Percentiles rank a stretch among this genome's conserved stretches.
Conservation (phyloP, 2,888 invertebrate genomes). For the Cabera pusaria region DNA sequence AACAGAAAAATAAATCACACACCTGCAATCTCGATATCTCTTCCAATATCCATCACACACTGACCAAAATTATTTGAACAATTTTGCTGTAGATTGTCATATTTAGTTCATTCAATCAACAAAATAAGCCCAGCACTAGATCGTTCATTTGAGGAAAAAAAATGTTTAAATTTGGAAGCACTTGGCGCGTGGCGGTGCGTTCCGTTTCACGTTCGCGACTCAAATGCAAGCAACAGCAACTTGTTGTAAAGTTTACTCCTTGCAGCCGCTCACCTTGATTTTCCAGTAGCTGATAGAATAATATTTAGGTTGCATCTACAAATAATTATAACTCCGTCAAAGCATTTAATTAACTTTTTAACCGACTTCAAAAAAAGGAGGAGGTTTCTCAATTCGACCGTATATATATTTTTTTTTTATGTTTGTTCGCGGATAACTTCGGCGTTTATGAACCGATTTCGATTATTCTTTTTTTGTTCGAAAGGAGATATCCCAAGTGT, state of each 20-base stretch:
- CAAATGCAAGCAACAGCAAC: slow-evolving; percentile 53
- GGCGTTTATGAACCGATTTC: too few species aligned
- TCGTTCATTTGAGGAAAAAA: slow-evolving; percentile 14
- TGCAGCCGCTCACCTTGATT: slow-evolving; percentile 64
- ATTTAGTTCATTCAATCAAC: slow-evolving; percentile 33
- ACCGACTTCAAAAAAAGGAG: too few species aligned
- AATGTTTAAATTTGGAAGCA: slow-evolving; percentile 27
- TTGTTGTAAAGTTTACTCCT: slow-evolving; percentile 49
- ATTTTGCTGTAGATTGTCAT: slow-evolving; percentile 81
- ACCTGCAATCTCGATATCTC: slow-evolving; percentile 41
- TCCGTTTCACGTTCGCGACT: slow-evolving; percentile 48
- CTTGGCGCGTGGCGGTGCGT: slow-evolving; percentile 40
- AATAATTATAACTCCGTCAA: too few species aligned
- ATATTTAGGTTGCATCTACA: slow-evolving; percentile 25
- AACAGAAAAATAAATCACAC: too few species aligned
- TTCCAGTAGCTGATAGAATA: slow-evolving; percentile 42
- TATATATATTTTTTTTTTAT: too few species aligned
- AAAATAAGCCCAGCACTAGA: slow-evolving; percentile 32
- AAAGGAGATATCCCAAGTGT: too few species aligned
- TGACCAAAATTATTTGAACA: slow-evolving; percentile 75
- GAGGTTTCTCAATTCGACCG: too few species aligned
- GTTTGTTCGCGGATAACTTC: too few species aligned
- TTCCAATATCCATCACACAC: slow-evolving; percentile 57
- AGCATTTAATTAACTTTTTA: too few species aligned
- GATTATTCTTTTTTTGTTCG: too few species aligned